These are phyloP conservation scores for Caranx melampygus DNA, from an alignment of 2,113 vertebrate species.

Conservation along the genomic window DNA sequence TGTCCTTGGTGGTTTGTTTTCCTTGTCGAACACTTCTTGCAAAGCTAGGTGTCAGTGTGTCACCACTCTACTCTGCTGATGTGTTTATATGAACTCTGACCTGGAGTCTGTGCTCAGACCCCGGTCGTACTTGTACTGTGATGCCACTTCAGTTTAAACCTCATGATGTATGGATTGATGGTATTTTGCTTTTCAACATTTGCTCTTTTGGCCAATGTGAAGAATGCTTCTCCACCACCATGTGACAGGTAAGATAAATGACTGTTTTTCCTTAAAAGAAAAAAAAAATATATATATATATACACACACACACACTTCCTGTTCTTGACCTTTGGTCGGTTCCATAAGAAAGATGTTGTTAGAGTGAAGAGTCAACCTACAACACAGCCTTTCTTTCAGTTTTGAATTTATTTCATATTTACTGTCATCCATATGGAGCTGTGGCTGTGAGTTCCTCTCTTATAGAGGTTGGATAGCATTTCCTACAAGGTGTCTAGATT, in stretches of 20 bases:
- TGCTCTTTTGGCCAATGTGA: background rate
- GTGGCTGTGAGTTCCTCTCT: too few relatives aligned
- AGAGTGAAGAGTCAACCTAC: too few relatives aligned
- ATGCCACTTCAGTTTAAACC: background rate
- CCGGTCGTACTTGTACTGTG: background rate
- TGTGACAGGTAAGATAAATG: conserved; percentile 77
- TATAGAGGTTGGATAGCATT: too few relatives aligned
- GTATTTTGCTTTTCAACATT: background rate
- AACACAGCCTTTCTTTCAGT: too few relatives aligned
- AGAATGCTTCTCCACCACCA: conserved; percentile 43
- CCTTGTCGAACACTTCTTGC: rapidly evolving
- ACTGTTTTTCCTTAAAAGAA: background rate
- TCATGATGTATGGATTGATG: background rate
- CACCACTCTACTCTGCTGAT: background rate
- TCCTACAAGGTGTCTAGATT: too few relatives aligned
- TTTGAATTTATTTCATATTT: too few relatives aligned
- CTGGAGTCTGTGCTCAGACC: background rate
- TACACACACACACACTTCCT: too few relatives aligned
- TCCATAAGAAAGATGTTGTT: too few relatives aligned
- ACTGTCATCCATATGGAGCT: too few relatives aligned
- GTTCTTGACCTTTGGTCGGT: too few relatives aligned
- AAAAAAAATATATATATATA: too few relatives aligned
- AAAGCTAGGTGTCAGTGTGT: background rate
- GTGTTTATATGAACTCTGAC: background rate
- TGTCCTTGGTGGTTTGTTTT: background rate